Conservation (phyloP, 1,140 invertebrate genomes). For the Maconellicoccus hirsutus region DNA sequence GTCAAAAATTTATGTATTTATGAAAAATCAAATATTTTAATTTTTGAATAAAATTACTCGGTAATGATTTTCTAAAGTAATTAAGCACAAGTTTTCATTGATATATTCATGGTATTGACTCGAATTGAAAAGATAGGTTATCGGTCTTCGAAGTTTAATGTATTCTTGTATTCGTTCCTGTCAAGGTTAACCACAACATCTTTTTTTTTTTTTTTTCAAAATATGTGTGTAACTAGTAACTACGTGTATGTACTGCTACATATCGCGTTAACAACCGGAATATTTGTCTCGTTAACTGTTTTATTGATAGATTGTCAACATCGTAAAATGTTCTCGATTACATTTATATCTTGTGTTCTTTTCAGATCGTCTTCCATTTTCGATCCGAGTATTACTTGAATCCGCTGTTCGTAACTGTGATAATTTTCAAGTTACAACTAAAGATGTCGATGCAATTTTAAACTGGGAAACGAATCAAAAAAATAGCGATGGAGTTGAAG, state of each 20-base stretch:
- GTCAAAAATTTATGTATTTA: too few relatives aligned
- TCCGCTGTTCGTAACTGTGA: slow-evolving; percentile 94
- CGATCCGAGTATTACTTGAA: slow-evolving; percentile 85
- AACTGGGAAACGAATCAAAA: slow-evolving; percentile 73
- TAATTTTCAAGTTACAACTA: slow-evolving; percentile 74
- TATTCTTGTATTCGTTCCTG: neutral
- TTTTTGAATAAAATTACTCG: too few relatives aligned
- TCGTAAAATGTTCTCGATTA: neutral
- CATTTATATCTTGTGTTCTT: slow-evolving; percentile 24
- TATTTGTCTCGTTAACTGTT: too few relatives aligned
- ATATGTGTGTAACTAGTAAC: too few relatives aligned
- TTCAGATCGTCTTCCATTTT: slow-evolving; percentile 74
- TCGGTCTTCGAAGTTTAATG: neutral
- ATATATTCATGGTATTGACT: too few relatives aligned
- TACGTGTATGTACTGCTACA: too few relatives aligned
- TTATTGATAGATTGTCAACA: neutral
- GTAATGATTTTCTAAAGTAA: too few relatives aligned
- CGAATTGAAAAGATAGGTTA: too few relatives aligned
- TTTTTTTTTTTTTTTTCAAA: too few relatives aligned
- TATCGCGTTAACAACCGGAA: too few relatives aligned
- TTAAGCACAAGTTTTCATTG: neutral
- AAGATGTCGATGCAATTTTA: slow-evolving; percentile 84
- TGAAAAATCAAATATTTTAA: too few relatives aligned
- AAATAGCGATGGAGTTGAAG: slow-evolving; percentile 63
- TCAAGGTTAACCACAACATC: neutral